These are phyloP conservation scores for Blennius ocellaris DNA, from an alignment of 2,113 vertebrate species.

Conservation along the genomic window DNA sequence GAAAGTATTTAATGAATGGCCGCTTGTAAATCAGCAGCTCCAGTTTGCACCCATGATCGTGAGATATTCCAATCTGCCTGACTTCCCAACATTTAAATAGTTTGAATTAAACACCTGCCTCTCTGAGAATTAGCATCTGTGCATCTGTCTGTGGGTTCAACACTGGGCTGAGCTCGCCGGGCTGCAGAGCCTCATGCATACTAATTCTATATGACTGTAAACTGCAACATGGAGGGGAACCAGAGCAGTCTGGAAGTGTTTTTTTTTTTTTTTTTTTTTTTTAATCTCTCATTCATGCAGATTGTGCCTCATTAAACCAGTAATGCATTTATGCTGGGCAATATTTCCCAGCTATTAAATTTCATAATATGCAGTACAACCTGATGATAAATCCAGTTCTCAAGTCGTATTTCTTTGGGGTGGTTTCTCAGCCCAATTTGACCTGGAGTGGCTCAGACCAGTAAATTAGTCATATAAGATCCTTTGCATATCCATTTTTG, in stretches of 20 bases:
- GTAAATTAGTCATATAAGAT: no score
- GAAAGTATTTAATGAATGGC: slow-evolving; percentile 42
- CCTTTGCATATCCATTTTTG: no score
- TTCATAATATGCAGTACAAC: not conserved
- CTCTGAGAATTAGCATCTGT: slow-evolving; percentile 39
- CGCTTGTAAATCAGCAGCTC: slow-evolving; percentile 29
- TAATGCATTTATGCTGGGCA: not conserved
- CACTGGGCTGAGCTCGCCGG: not conserved
- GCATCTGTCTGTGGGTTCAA: slow-evolving; percentile 29
- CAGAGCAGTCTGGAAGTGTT: no score
- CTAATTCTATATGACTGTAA: slow-evolving; percentile 25
- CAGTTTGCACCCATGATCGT: slow-evolving; percentile 18
- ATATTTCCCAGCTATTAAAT: slow-evolving; percentile 6
- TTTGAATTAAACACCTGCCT: slow-evolving; percentile 58
- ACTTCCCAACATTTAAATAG: slow-evolving; percentile 22
- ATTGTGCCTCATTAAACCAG: slow-evolving; percentile 33
- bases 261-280: no score
- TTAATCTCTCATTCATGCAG: not conserved
- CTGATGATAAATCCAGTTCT: slow-evolving; percentile 8
- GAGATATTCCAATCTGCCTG: slow-evolving; percentile 45
- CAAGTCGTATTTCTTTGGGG: slow-evolving; percentile 1
- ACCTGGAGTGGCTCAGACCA: no score
- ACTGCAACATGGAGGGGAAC: no score
- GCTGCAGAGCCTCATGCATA: slow-evolving; percentile 1
- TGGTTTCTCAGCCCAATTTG: not conserved